Evolutionary conservation across 2,113 vertebrate genomes (phyloP).

Genomic region (Petaurus breviceps): DNA sequence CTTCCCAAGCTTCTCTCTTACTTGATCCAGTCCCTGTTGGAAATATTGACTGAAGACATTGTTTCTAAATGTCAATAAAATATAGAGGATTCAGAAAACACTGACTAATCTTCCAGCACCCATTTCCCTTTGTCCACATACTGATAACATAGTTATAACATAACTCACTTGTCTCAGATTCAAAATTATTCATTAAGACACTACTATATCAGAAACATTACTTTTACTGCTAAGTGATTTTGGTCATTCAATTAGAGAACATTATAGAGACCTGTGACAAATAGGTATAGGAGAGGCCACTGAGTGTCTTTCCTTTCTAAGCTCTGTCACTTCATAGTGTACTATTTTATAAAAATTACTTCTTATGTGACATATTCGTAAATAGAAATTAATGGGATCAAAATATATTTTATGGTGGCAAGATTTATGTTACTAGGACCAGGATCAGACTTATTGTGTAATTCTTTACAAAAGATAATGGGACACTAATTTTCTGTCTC

Average conservation of each 20-base stretch:
- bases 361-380: not conserved
- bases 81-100: not conserved
- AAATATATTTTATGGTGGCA: not conserved
- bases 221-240: not conserved
- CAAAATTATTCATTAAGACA: not conserved
- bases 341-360: not conserved
- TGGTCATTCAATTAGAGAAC: not conserved
- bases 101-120: not conserved
- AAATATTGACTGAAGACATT: not conserved
- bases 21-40: not conserved
- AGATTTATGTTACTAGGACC: not conserved
- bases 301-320: not conserved
- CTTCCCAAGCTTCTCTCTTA: not conserved
- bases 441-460: not conserved
- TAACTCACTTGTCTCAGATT: not conserved
- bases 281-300: not conserved
- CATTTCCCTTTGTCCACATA: not conserved
- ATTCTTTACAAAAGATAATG: not conserved
- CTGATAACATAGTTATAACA: not conserved
- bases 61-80: not conserved
- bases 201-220: not conserved
- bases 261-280: not conserved
- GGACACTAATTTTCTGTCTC: not conserved
- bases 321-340: not conserved
- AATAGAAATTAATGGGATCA: not conserved